phyloP scores from a whole-genome alignment of 2,797 vertebrate genomes.

The Neomorphus geoffroyi region DNA sequence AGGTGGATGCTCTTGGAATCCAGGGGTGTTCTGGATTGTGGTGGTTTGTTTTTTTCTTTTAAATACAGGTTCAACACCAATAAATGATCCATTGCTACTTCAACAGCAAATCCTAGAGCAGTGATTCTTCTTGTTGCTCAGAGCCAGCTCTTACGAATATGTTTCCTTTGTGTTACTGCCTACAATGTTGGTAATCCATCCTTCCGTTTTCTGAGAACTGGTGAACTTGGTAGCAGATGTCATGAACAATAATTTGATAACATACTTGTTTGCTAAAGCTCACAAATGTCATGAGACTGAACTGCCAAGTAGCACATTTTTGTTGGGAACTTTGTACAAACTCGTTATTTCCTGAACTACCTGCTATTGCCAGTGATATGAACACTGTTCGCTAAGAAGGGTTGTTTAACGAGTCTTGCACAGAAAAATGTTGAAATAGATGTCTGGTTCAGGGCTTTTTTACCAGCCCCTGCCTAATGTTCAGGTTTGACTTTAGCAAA shows the following conservation, averaged over 20 bases:
- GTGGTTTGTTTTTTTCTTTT: neutral
- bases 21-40: neutral
- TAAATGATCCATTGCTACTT: neutral
- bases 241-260: neutral
- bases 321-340: neutral
- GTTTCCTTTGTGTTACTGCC: neutral
- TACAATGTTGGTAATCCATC: neutral
- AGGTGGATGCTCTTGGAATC: neutral
- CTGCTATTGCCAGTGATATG: neutral
- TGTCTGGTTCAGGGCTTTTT: neutral
- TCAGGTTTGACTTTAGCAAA: neutral
- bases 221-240: neutral
- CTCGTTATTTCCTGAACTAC: neutral
- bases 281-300: neutral
- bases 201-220: neutral
- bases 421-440: neutral
- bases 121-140: neutral
- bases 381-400: neutral
- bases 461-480: neutral
- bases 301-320: neutral
- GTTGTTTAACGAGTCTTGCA: neutral
- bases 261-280: neutral
- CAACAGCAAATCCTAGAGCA: neutral
- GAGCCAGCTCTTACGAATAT: neutral
- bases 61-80: neutral